Evolutionary conservation across 2,888 invertebrate species (phyloP), one percentile per base, ranked within the genome.

Genomic region (Protonemura montana): DNA sequence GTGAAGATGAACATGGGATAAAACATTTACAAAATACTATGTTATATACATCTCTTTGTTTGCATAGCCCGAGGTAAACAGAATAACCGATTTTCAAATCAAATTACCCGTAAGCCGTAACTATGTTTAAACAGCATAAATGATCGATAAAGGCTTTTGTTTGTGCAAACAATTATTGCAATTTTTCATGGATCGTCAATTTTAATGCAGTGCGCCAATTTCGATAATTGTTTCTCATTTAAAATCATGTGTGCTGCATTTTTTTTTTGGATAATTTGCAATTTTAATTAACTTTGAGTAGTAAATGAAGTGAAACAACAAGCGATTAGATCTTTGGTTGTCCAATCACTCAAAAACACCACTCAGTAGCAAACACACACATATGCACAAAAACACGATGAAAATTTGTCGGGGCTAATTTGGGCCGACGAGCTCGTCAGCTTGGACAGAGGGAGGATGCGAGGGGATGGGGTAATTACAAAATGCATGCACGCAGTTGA

Each of bases 101-200:
- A 87, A 87, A 87, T 87, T 86, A 87, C 85, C 85, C 86, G 85
- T 85, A 35, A 35, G 35, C 35, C 35, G 35, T 35, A 87, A 87
- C 81, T 28, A n/a, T 28, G 30, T 30, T 30, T 81, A 86, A 87
- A 86, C 86, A 26, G 84, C 21, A 84, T 41, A 81, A 81, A 84
- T 59, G 59, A 59, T 84, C 84, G 28, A 84, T 84, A 59, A 59
- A 84, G 59, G 84, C 26, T 84, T 84, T 84, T 76, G 84, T 84
- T 84, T 84, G 59, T 26, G 59, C 26, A 84, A 84, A 84, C 84
- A 84, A 84, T 87, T 88, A 87, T 87, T 87, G 28, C 30, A 84
- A 84, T 87, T 88, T 88, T 87, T 87, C 87, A 88, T 87, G 85
- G 87, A 87, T 87, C 87, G 87, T 87, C 88, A 88, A 87, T 28